Base-by-base conservation (phyloP, 1,140 invertebrate genomes). In the Sycophaga agraensis region DNA sequence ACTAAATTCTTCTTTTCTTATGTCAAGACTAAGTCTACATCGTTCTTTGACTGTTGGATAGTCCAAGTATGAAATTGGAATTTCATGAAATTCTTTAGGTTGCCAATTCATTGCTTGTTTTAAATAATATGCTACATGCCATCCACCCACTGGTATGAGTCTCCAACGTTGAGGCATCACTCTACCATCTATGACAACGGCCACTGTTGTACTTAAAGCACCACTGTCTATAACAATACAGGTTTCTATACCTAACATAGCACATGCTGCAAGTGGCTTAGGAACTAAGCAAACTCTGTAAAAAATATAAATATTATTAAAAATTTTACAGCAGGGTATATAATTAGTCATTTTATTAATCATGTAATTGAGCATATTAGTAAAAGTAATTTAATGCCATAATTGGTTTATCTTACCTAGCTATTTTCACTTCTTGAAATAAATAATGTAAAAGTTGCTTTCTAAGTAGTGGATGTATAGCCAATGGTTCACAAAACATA, bases 161-260 rank as follows among this genome's bases (percentile, higher is more conserved):
- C 71, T 71, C 77, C 78, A 81, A 3, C 80, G 74, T 51, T 78
- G 69, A 11, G 77, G 75, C 46, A 80, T 74, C 7, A 82, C 80
- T 48, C 78, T 65, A 14, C 82, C 81, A 26, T 79, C 74, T 49
- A 83, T 73, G n/a, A 84, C 75, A 26, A 83, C 80, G 17, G 81
- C 79, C 1, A 84, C 82, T 5, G 80, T 82, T 40, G 82, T 83
- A 61, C 75, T 83, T 5, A 81, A 57, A 51, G 82, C 81, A 37
- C 82, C 82, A 62, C 79, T 82, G 42, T 84, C 82, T 26, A 84
- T 70, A 6, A 84, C 80, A 6, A 84, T 75, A 48, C 82, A 83
- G 11, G 80, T 83, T 56, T 82, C 79, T 11, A 81, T 60, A 28
- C 78, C 78, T n/a, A 82, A 51, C 71, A 82, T 78, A 11, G 74